These are phyloP conservation scores for Bellardia bayeri DNA, from an alignment of 2,888 invertebrate genomes.

Conservation along the genomic window DNA sequence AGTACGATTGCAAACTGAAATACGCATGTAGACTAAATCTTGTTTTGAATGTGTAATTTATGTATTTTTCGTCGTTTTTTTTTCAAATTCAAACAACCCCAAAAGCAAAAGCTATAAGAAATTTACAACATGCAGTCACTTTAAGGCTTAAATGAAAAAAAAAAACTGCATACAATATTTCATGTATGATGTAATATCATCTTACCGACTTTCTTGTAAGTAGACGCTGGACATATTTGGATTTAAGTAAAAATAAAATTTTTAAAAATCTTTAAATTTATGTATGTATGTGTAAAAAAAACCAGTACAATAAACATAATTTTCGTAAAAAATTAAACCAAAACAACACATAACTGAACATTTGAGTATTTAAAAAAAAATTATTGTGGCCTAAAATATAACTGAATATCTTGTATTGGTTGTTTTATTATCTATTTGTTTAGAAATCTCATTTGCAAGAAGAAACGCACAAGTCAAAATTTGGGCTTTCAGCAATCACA, in stretches of 20 bases:
- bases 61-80: constrained; percentile 1
- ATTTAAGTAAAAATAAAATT: neutral
- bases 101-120: constrained; percentile 8
- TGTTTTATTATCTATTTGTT: too few species aligned
- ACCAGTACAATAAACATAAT: constrained; percentile 17
- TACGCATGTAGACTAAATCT: neutral
- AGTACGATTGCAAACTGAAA: constrained; percentile 14
- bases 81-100: neutral
- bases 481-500: too few species aligned
- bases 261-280: neutral
- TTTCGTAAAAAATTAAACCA: neutral
- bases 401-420: neutral
- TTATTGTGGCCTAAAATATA: neutral
- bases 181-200: constrained; percentile 45
- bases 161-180: constrained; percentile 29
- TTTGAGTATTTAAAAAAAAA: neutral
- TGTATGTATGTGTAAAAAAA: neutral
- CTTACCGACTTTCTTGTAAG: constrained; percentile 16
- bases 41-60: constrained; percentile 13
- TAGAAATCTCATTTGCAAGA: too few species aligned
- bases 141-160: constrained; percentile 25
- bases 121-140: constrained; percentile 18
- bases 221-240: constrained; percentile 1
- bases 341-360: neutral
- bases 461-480: too few species aligned